Evolutionary conservation across 1,140 invertebrate species (phyloP).

Genomic region (Globodera rostochiensis): DNA sequence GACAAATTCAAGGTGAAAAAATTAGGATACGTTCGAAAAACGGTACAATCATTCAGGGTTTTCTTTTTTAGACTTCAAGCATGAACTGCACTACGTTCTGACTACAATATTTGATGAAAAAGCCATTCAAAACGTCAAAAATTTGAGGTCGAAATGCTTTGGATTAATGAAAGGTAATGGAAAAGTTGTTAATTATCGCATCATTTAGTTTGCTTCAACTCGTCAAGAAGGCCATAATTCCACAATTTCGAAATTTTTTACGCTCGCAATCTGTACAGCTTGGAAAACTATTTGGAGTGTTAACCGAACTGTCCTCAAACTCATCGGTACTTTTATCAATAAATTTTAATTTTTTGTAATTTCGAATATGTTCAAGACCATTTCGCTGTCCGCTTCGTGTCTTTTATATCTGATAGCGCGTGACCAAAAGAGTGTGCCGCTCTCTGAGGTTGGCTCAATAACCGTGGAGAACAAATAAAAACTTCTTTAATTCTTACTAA

Average conservation of each 20-base stretch:
- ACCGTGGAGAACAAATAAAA: neutral
- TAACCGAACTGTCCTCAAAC: neutral
- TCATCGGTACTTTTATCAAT: conserved; percentile 6
- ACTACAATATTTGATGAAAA: conserved; percentile 36
- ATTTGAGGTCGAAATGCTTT: conserved; percentile 36
- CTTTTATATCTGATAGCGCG: conserved; percentile 36
- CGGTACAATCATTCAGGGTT: neutral
- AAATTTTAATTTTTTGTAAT: neutral
- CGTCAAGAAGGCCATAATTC: conserved; percentile 11
- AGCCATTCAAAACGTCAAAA: conserved; percentile 40
- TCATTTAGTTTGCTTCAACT: conserved; percentile 16
- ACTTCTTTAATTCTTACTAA: neutral
- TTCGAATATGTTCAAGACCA: neutral
- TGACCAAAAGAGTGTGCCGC: conserved; percentile 26
- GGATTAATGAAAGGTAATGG: neutral
- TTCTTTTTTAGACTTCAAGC: conserved; percentile 42
- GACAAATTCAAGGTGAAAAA: conserved; percentile 15
- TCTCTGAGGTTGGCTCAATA: neutral
- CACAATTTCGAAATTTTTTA: conserved; percentile 25
- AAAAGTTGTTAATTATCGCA: neutral
- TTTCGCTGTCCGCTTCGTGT: conserved; percentile 25
- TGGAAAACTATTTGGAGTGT: conserved; percentile 11
- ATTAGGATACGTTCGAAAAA: too few relatives aligned
- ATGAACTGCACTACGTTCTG: conserved; percentile 51
- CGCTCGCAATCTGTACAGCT: conserved; percentile 6